Base-by-base conservation (phyloP, 2,888 invertebrate genomes). In the Phyto melanocephala region DNA sequence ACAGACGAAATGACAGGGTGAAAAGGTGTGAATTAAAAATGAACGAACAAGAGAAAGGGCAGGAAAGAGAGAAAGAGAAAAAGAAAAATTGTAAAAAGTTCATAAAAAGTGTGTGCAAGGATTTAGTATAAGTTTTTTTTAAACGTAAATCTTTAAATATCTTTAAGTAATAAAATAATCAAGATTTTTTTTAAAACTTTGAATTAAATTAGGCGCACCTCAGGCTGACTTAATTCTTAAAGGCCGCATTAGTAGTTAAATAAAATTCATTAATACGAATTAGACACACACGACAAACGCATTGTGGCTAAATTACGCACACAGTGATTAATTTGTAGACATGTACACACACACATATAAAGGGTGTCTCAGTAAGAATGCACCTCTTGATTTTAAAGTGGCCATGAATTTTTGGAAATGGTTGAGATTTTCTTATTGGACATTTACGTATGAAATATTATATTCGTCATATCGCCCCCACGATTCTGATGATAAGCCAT, bases 241-340 rank as follows among this genome's bases (percentile, higher is more conserved):
- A 60, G 42, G 20, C 28, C 20, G 33, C 35, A 56, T n/a, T n/a
- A n/a, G n/a, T 15, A 40, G 35, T 58, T 71, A 42, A 71, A 52
- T 75, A 72, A 37, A 68, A 63, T 45, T 63, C 68, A 80, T 74
- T 80, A 80, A 80, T 74, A 68, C 52, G 37, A 63, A 79, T 79
- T 79, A 72, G 40, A 2, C 17, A 60, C 58, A 68, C 35, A 60
- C 52, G 67, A 52, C 52, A 76, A 63, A 71, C 11, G 40, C 62
- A 52, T 65, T 71, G 37, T 52, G 60, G 13, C 11, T 40, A 33
- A n/a, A n/a, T 45, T 10, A 28, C 22, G 20, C n/a, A n/a, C 1
- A 22, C 7, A 35, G 28, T 22, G 13, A 17, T n/a, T n/a, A n/a
- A n/a, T n/a, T n/a, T n/a, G n/a, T n/a, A n/a, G n/a, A n/a, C 5